Evolutionary conservation across 2,797 vertebrate genomes (phyloP), one percentile per base, ranked within the genome.

Genomic region (Sorex maritimensis): DNA sequence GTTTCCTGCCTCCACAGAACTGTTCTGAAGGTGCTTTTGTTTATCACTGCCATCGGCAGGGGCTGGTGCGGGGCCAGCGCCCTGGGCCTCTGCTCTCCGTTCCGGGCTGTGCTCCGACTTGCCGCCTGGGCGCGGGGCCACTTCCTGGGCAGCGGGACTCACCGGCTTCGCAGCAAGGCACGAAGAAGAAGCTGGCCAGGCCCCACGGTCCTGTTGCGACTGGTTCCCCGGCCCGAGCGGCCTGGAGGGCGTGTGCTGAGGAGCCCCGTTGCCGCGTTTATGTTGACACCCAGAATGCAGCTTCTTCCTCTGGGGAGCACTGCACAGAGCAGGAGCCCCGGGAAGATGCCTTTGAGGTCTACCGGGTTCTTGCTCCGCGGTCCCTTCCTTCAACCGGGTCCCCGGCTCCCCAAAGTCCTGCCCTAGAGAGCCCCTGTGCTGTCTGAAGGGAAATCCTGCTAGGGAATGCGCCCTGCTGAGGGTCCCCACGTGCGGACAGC

Each of bases 381-480:
- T 63, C 68, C 13, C 26, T 58, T 95, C 95, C 71, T 94, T 75
- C 72, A 92, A 7, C 7, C 55, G 92, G 63, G 26, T 4, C 74
- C 83, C 41, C 73, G 73, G 6, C 24, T n/a, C 90, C 94, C 49
- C 77, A 41, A 81, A 68, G 13, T 89, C 96, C 92, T 84, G 86
- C 72, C 81, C 93, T 13, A 28, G 2, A 14, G 84, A 49, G 13
- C 46, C 65, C 87, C 94, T 93, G 72, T 91, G 94, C 75, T 81
- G 79, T 68, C 93, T 30, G 15, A 92, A 92, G 77, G 97, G 96
- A 90, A 98, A 93, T 44, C 58, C 92, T 93, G 97, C 82, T 83
- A 92, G 80, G 67, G 98, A 97, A 69, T 92, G 96, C 0, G 97
- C 97, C 94, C 96, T 96, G 23, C 93, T 95, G 61, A 97, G 93